Evolutionary conservation across 2,797 vertebrate genomes (phyloP), one percentile per base, ranked within the genome.

Genomic region (Tenualosa ilisha): DNA sequence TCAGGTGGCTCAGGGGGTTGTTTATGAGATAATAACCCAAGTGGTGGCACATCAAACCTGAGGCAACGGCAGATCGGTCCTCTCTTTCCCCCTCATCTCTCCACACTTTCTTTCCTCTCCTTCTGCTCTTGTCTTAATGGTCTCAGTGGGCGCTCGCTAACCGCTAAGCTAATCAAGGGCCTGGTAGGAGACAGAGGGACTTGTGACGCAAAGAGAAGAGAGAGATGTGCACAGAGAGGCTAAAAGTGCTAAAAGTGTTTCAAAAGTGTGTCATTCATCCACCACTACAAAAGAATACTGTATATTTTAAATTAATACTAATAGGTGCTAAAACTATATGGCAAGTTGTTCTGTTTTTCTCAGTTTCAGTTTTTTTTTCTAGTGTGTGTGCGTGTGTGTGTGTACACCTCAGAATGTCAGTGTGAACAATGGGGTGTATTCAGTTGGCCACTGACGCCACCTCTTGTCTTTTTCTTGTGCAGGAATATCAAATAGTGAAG

Each of bases 401-500:
- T 20, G 15, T 37, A 31, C 65, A 75, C 68, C 31, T 75, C 68
- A 40, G 68, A 40, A 75, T 75, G 31, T 43, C 31, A 17, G 11
- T 5, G 15, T 13, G 68, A 43, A 43, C 37, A 43, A 43, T 37
- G 3, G 37, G 40, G 68, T 75, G 31, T 75, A 75, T 75, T 75
- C 68, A 75, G 13, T 31, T 26, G 65, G 8, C 2, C 68, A 17
- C 24, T 11, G 63, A 24, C 24, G 63, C 68, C 31, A 13, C 68
- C 12, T 82, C 83, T 63, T 82, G 79, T 54, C 68, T 85, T 51
- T 88, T 86, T 86, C 43, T 11, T 89, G 91, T 68, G 91, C 89
- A 98, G 97, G 97, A 99, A 89, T 97, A 98, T 93, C 97, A 97
- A 89, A 96, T 97, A 0, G 95, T 99, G 90, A 99, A 97, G 95